Percentiles rank a stretch among this genome's conserved stretches.
Conservation (phyloP, 1,140 invertebrate species). For the Drosophila pandora region DNA sequence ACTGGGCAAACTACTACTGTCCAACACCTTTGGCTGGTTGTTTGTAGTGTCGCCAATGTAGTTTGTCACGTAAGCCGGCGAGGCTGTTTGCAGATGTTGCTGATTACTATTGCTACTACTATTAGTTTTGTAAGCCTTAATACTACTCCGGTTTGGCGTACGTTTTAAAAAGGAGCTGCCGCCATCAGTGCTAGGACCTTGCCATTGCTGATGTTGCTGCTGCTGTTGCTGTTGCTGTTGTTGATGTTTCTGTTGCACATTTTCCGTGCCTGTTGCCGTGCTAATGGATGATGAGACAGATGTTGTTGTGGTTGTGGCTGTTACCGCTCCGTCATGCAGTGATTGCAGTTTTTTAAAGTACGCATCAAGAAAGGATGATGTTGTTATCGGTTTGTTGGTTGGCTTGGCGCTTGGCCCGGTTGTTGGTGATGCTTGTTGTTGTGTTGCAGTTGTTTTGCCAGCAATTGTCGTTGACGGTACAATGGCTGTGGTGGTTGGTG, state of each 20-base stretch:
- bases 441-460: conserved; percentile 42
- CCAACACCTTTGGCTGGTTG: conserved; percentile 75
- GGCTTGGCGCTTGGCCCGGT: conserved; percentile 32
- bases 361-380: conserved; percentile 71
- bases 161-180: conserved; percentile 76
- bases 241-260: conserved; percentile 33
- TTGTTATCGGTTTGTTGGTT: conserved; percentile 52
- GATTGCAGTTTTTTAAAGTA: conserved; percentile 81
- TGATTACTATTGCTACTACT: conserved; percentile 69
- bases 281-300: conserved; percentile 67
- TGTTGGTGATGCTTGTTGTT: conserved; percentile 40
- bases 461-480: conserved; percentile 13
- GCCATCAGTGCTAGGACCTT: conserved; percentile 52
- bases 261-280: conserved; percentile 43
- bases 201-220: conserved; percentile 41
- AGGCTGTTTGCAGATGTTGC: conserved; percentile 34
- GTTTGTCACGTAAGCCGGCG: conserved; percentile 65
- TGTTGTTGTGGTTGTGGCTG: conserved; percentile 56
- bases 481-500: conserved; percentile 49
- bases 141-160: conserved; percentile 72
- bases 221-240: conserved; percentile 47
- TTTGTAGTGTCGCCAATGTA: conserved; percentile 81
- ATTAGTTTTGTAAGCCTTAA: conserved; percentile 60
- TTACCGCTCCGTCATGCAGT: conserved; percentile 69
- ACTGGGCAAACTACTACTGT: conserved; percentile 48